Evolutionary conservation across 2,113 vertebrate genomes (phyloP).

Genomic region (Prietella phreatophila): DNA sequence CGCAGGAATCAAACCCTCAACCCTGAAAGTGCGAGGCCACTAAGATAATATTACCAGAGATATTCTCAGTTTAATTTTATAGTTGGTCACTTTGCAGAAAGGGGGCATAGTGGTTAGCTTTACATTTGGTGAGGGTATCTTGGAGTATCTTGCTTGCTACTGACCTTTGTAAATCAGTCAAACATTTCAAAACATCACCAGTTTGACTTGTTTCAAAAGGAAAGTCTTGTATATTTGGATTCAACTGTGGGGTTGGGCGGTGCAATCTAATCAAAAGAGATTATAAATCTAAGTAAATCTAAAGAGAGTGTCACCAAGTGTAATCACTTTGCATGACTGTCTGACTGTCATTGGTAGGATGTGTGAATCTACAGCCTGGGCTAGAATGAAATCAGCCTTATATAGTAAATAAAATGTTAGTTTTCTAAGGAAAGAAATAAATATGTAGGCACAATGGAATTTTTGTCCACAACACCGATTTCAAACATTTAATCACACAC

Average conservation of each 20-base stretch:
- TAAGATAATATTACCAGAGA: too few relatives aligned
- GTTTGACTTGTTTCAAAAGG: not conserved
- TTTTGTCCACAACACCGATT: too few relatives aligned
- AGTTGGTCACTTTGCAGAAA: not conserved
- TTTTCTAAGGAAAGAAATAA: too few relatives aligned
- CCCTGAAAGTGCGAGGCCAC: too few relatives aligned
- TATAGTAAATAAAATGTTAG: too few relatives aligned
- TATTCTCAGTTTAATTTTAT: not conserved
- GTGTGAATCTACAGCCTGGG: not conserved
- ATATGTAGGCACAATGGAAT: too few relatives aligned
- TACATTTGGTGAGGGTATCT: not conserved
- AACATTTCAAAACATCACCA: not conserved
- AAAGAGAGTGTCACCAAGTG: not conserved
- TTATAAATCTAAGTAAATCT: too few relatives aligned
- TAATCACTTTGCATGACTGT: not conserved
- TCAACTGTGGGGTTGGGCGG: not conserved
- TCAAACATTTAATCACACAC: too few relatives aligned
- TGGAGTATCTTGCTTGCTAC: not conserved
- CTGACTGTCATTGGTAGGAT: not conserved
- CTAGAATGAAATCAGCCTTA: not conserved
- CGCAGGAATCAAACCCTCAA: too few relatives aligned
- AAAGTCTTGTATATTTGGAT: not conserved
- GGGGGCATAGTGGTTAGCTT: not conserved
- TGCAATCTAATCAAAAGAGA: too few relatives aligned
- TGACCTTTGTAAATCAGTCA: not conserved